Evolutionary conservation across 2,888 invertebrate genomes (phyloP).

Genomic region (Operophtera brumata): DNA sequence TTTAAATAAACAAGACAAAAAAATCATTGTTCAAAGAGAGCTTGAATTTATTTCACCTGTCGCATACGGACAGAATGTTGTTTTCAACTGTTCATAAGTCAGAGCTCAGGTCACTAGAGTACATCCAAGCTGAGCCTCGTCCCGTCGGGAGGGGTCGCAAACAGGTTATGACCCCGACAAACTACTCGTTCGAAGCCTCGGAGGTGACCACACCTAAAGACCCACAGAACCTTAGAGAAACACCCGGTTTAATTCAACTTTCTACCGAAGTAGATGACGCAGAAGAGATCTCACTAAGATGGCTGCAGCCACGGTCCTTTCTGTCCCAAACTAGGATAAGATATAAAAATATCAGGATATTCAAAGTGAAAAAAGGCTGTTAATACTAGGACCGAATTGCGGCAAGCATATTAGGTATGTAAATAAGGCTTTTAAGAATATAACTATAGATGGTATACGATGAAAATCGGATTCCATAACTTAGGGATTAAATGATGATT

Average conservation of each 20-base stretch:
- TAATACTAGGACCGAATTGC: slow-evolving; percentile 16
- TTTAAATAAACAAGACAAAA: no score
- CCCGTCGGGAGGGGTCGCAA: slow-evolving; percentile 78
- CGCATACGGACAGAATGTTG: slow-evolving; percentile 23
- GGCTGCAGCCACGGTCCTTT: slow-evolving; percentile 60
- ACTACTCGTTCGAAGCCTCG: slow-evolving; percentile 75
- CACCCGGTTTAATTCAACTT: slow-evolving; percentile 37
- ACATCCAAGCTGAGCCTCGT: slow-evolving; percentile 65
- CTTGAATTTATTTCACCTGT: not conserved
- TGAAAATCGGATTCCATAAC: slow-evolving; percentile 28
- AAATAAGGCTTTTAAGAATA: slow-evolving; percentile 11
- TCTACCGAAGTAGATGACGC: slow-evolving; percentile 34
- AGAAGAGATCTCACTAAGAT: slow-evolving; percentile 43
- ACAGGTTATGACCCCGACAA: slow-evolving; percentile 81
- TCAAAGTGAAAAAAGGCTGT: slow-evolving; percentile 49
- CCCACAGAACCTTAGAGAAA: slow-evolving; percentile 44
- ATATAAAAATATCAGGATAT: slow-evolving; percentile 71
- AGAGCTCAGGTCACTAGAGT: slow-evolving; percentile 67
- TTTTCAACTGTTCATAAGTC: slow-evolving; percentile 54
- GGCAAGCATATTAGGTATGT: not conserved
- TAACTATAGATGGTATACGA: slow-evolving; percentile 10
- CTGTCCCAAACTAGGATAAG: slow-evolving; percentile 74
- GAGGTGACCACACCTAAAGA: slow-evolving; percentile 59
- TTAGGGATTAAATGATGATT: slow-evolving; percentile 28
- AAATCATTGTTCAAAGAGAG: no score